A percentile compares a stretch with the other conserved stretches of the same genome.
Evolutionary conservation across 2,888 invertebrate species (phyloP).

Genomic region (Teleiodes luculella): DNA sequence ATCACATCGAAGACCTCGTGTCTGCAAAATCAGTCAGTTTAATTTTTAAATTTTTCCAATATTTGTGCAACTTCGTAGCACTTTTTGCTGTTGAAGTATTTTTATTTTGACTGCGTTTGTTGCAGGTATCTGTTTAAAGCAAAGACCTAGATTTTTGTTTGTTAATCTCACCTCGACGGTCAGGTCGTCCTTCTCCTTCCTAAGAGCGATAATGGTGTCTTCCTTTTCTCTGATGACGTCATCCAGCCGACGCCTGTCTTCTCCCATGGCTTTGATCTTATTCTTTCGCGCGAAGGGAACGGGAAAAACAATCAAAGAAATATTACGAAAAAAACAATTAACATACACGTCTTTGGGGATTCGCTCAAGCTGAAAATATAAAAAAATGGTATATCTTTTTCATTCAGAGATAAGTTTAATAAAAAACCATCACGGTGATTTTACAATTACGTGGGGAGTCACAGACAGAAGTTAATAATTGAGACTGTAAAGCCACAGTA

Average conservation of each 20-base stretch:
- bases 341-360: not conserved
- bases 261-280: not conserved
- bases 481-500: too few species aligned
- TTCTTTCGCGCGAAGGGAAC: not conserved
- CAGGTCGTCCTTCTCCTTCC: not conserved
- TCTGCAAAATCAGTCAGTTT: too few species aligned
- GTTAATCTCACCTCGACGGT: not conserved
- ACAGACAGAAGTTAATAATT: too few species aligned
- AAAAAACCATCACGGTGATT: too few species aligned
- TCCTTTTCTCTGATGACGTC: conserved; percentile 31
- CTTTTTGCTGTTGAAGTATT: too few species aligned
- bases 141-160: too few species aligned
- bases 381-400: not conserved
- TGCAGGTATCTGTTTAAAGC: too few species aligned
- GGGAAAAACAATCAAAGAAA: not conserved
- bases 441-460: too few species aligned
- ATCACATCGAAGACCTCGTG: not conserved
- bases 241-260: conserved; percentile 37
- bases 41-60: too few species aligned
- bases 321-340: not conserved
- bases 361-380: not conserved
- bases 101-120: too few species aligned
- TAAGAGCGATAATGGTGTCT: conserved; percentile 21
- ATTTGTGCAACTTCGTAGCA: too few species aligned
- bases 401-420: not conserved